phyloP scores from a whole-genome alignment of 2,113 vertebrate species.

The Nanorana parkeri region DNA sequence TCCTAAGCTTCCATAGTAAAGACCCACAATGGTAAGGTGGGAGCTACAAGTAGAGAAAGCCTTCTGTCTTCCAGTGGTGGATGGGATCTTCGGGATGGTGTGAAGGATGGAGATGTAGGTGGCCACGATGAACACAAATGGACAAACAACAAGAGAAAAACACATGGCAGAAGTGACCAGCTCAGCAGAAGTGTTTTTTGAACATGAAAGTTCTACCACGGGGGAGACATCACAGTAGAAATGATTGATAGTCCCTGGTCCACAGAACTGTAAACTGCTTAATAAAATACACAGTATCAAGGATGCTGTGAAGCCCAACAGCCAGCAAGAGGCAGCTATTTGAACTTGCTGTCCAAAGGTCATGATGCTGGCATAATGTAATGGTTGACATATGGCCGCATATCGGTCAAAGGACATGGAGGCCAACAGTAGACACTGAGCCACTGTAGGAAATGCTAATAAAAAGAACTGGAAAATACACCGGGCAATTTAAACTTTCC shows the following conservation, averaged over 20 bases:
- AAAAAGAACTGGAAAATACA: conserved; percentile 2
- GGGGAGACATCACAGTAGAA: background rate
- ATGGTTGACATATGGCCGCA: background rate
- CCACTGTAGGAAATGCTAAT: background rate
- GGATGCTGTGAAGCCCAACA: background rate
- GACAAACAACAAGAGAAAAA: background rate
- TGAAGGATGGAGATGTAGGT: background rate
- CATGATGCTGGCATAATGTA: background rate
- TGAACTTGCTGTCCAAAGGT: background rate
- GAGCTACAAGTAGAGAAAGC: too few relatives aligned
- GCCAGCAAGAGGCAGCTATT: background rate
- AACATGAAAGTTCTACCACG: conserved; percentile 1
- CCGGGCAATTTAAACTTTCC: background rate
- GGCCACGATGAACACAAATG: background rate
- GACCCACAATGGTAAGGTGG: background rate
- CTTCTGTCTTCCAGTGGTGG: background rate
- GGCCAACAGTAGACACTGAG: background rate
- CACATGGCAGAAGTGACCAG: background rate
- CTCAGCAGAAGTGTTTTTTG: background rate
- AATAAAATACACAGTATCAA: background rate
- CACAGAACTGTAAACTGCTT: background rate
- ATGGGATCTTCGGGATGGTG: background rate
- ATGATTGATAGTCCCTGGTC: background rate
- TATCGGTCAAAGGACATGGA: conserved; percentile 1
- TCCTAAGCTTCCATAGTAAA: conserved; percentile 45